Percentiles rank a stretch among this genome's conserved stretches.
Evolutionary conservation across 2,797 vertebrate species (phyloP).

Genomic region (Neosalanx taihuensis): DNA sequence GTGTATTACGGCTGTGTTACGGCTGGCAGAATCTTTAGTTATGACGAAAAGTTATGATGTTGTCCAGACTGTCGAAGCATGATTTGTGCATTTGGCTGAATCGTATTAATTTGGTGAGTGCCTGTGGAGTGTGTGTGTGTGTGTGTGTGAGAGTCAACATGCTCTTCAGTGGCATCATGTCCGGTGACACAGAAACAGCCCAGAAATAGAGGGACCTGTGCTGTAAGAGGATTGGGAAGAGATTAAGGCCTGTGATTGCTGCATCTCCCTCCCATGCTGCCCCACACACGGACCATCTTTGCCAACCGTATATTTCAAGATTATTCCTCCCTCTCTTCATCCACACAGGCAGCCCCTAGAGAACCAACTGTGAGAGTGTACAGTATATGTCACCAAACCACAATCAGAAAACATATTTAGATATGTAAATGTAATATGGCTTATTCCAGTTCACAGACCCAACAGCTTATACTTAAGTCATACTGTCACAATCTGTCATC

Average conservation of each 20-base stretch:
- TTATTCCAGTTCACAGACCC: neutral
- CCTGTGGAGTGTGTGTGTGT: neutral
- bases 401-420: neutral
- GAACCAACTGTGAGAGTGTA: conserved; percentile 20
- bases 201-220: conserved; percentile 58
- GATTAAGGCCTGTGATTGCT: conserved; percentile 71
- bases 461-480: neutral
- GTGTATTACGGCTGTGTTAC: neutral
- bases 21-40: too few relatives aligned
- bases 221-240: conserved; percentile 76
- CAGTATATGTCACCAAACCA: neutral
- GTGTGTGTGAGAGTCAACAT: conserved; percentile 9
- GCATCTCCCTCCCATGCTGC: conserved; percentile 32
- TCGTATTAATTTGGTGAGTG: neutral
- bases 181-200: conserved; percentile 58
- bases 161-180: conserved; percentile 44
- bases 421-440: too few relatives aligned
- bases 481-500: neutral
- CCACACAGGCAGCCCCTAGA: neutral
- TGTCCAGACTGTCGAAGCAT: neutral
- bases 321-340: conserved; percentile 21
- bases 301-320: conserved; percentile 24
- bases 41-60: neutral
- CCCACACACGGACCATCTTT: conserved; percentile 20
- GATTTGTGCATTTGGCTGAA: too few relatives aligned